Percentiles rank a stretch among this genome's conserved stretches.
These are phyloP conservation scores for Leptinotarsa undecemlineata DNA, from an alignment of 1,140 invertebrate species.

Conservation along the genomic window DNA sequence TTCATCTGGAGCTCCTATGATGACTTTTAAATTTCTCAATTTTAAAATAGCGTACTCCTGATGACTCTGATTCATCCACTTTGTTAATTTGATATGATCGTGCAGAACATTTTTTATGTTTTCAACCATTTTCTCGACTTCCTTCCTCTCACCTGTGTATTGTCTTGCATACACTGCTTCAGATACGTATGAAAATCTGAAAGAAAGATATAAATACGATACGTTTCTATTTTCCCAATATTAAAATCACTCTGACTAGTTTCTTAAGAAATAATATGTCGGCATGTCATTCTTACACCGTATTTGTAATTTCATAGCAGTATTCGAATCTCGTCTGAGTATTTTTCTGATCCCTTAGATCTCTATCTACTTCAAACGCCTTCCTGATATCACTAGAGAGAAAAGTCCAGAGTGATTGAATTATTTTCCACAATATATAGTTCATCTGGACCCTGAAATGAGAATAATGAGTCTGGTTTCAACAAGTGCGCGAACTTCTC, in stretches of 20 bases:
- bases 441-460: conserved; percentile 28
- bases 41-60: conserved; percentile 27
- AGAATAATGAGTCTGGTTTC: not conserved
- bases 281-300: conserved; percentile 8
- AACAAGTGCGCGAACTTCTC: not conserved
- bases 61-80: conserved; percentile 28
- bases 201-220: not conserved
- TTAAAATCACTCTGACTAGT: no score
- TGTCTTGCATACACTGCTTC: conserved; percentile 26
- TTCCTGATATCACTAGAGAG: conserved; percentile 15
- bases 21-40: conserved; percentile 26
- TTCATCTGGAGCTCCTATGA: conserved; percentile 35
- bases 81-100: conserved; percentile 18
- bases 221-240: no score
- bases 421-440: conserved; percentile 34
- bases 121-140: conserved; percentile 29
- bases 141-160: conserved; percentile 12
- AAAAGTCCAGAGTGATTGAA: conserved; percentile 4
- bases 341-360: not conserved
- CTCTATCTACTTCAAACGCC: conserved; percentile 13
- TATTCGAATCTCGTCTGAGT: not conserved
- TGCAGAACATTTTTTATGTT: conserved; percentile 17
- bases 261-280: no score
- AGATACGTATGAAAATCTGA: conserved; percentile 31
- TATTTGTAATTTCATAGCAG: conserved; percentile 12